Conservation (phyloP, 1,140 invertebrate genomes). For the Drosophila tristis region DNA sequence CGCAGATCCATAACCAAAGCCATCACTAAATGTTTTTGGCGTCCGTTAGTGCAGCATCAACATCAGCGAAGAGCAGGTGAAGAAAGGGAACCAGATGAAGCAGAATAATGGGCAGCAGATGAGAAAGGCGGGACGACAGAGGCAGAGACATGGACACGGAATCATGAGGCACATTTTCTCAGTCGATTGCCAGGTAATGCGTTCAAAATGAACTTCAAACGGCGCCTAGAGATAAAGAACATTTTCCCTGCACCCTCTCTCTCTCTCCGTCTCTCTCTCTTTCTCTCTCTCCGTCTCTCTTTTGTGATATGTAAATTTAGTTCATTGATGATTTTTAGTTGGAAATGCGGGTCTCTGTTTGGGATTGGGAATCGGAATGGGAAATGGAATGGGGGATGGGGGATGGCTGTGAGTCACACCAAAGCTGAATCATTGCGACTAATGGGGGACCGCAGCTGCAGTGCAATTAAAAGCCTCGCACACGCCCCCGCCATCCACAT, state of each 20-base stretch:
- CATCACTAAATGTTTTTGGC: slow-evolving; percentile 75
- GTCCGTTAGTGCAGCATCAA: slow-evolving; percentile 69
- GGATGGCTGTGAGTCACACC: slow-evolving; percentile 55
- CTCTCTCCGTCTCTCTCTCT: slow-evolving; percentile 1
- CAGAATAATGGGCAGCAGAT: slow-evolving; percentile 1
- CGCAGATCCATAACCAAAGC: background rate
- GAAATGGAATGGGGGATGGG: too few species aligned
- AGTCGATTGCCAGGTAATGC: slow-evolving; percentile 77
- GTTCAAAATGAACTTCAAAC: slow-evolving; percentile 74
- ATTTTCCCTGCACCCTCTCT: slow-evolving; percentile 9
- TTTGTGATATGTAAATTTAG: slow-evolving; percentile 72
- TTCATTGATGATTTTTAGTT: slow-evolving; percentile 71
- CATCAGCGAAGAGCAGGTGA: background rate
- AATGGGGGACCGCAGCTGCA: slow-evolving; percentile 38
- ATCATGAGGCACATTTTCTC: slow-evolving; percentile 47
- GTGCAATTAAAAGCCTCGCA: slow-evolving; percentile 59
- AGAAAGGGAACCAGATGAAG: too few species aligned
- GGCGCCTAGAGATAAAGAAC: slow-evolving; percentile 56
- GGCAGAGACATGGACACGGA: background rate
- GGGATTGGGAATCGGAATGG: slow-evolving; percentile 7
- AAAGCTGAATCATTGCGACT: slow-evolving; percentile 44
- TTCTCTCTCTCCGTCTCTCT: too few species aligned
- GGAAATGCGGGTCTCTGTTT: slow-evolving; percentile 56
- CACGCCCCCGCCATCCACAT: slow-evolving; percentile 29
- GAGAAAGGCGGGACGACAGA: background rate